Conservation (phyloP, 2,888 invertebrate genomes). For the Pammene fasciana region DNA sequence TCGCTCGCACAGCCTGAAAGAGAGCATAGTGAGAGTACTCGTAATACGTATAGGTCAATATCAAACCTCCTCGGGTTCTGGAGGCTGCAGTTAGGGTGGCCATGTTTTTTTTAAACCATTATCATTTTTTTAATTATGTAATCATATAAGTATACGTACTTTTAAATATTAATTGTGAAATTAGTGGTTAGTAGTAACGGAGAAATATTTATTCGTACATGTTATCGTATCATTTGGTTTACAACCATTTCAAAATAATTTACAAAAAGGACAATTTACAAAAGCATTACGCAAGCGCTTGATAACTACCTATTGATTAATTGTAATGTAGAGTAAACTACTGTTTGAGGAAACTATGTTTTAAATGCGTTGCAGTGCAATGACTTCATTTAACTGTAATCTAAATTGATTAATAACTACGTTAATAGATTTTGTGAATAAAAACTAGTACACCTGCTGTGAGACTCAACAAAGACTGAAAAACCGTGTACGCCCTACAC, state of each 20-base stretch:
- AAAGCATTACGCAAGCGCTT: constrained; percentile 13
- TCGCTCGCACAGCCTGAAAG: constrained; percentile 71
- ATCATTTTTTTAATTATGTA: constrained; percentile 14
- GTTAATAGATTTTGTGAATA: neutral
- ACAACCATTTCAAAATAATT: neutral
- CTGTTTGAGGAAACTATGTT: neutral
- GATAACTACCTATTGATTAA: constrained; percentile 1
- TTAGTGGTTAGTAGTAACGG: neutral
- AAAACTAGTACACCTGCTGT: constrained; percentile 6
- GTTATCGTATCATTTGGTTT: neutral
- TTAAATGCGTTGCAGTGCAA: neutral
- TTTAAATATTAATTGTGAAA: neutral
- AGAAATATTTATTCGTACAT: neutral
- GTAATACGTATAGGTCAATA: constrained; percentile 83
- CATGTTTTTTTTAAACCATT: constrained; percentile 47
- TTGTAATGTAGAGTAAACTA: neutral
- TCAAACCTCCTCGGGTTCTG: constrained; percentile 81
- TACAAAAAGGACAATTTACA: neutral
- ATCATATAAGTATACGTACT: neutral
- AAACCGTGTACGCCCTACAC: constrained; percentile 57
- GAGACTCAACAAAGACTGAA: constrained; percentile 24
- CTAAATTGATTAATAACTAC: neutral
- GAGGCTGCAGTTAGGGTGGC: constrained; percentile 80
- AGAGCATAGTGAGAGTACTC: constrained; percentile 71
- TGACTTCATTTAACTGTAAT: neutral